Evolutionary conservation across 2,113 vertebrate genomes (phyloP).

Genomic region (Rostratula benghalensis): DNA sequence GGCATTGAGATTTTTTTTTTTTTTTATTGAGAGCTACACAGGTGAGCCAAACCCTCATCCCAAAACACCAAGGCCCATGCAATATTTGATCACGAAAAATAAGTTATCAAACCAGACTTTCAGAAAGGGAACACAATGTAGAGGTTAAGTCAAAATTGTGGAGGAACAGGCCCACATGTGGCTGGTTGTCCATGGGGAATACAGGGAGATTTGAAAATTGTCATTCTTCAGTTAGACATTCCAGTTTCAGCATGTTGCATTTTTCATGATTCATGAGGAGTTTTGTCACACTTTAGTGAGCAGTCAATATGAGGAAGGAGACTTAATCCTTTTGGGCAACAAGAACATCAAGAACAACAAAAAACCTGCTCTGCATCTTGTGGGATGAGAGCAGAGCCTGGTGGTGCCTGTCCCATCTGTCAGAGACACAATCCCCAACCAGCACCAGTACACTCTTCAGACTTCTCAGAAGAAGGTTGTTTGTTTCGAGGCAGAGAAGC

Average conservation of each 20-base stretch:
- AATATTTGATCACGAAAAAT: neutral
- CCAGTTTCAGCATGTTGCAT: neutral
- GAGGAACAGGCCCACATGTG: neutral
- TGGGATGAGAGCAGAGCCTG: neutral
- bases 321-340: neutral
- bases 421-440: neutral
- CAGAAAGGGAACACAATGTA: neutral
- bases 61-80: neutral
- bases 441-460: rapidly evolving
- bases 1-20: neutral
- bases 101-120: neutral
- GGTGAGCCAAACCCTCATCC: neutral
- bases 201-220: neutral
- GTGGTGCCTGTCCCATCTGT: neutral
- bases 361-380: neutral
- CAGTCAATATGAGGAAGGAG: neutral
- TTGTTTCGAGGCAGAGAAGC: neutral
- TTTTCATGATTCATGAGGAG: neutral
- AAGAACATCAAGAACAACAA: neutral
- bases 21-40: neutral
- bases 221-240: neutral
- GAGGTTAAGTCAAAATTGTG: neutral
- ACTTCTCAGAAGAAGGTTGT: neutral
- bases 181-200: neutral
- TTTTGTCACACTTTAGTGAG: neutral